These are phyloP conservation scores for Apotomis turbidana DNA, from an alignment of 2,888 invertebrate genomes.

Conservation along the genomic window DNA sequence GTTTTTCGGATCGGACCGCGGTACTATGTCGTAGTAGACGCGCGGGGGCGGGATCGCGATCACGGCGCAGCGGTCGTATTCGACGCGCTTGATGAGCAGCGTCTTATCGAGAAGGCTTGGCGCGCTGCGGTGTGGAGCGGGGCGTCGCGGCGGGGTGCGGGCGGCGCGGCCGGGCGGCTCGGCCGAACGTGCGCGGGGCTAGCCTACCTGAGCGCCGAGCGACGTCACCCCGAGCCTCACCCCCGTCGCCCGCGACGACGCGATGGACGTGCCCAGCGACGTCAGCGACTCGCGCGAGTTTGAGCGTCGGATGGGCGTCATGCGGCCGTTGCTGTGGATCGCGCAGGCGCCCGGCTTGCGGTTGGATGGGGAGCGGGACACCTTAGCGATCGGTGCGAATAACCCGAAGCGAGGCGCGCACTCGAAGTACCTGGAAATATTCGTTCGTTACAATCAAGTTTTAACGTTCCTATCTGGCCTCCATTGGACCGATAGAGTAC, in stretches of 20 bases:
- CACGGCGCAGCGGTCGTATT: conserved; percentile 75
- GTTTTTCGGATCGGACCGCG: conserved; percentile 54
- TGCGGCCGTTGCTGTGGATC: conserved; percentile 85
- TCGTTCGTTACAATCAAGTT: background rate
- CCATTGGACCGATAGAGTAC: conserved; percentile 71
- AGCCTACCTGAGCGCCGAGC: conserved; percentile 87
- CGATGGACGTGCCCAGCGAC: conserved; percentile 85
- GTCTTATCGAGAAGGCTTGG: conserved; percentile 75
- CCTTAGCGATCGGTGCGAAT: conserved; percentile 96
- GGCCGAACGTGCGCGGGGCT: conserved; percentile 81
- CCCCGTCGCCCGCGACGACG: conserved; percentile 83
- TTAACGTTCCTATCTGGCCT: background rate
- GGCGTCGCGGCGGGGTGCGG: conserved; percentile 60
- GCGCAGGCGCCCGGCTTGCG: conserved; percentile 86
- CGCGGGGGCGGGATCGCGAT: conserved; percentile 76
- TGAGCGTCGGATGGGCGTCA: conserved; percentile 85
- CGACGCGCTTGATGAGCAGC: conserved; percentile 73
- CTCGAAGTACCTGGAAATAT: conserved; percentile 92
- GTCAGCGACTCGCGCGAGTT: conserved; percentile 95
- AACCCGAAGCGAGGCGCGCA: conserved; percentile 95
- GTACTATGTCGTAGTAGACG: conserved; percentile 73
- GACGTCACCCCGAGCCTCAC: conserved; percentile 91
- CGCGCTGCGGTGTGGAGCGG: conserved; percentile 53
- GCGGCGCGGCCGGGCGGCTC: conserved; percentile 66
- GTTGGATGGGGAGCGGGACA: conserved; percentile 92